Percentiles rank a stretch among this genome's conserved stretches.
These are phyloP conservation scores for Papilio polytes DNA, from an alignment of 1,140 invertebrate genomes.

Conservation along the genomic window DNA sequence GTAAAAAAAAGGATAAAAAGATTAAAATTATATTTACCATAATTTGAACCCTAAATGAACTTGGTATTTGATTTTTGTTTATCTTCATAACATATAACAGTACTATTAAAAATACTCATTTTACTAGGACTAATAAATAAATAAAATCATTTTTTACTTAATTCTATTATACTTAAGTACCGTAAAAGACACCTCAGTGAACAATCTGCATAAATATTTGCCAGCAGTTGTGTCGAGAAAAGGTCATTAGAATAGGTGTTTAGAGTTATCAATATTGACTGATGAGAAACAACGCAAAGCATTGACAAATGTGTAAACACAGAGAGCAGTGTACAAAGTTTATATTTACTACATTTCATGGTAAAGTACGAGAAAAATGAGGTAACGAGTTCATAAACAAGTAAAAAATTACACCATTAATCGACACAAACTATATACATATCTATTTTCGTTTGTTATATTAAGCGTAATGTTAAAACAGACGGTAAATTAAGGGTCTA, in stretches of 20 bases:
- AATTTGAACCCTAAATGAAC: too few species aligned
- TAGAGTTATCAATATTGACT: conserved; percentile 30
- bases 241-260: conserved; percentile 8
- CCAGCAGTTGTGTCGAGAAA: conserved; percentile 20
- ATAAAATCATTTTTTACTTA: background rate
- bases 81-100: too few species aligned
- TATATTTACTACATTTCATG: background rate
- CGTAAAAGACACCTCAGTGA: background rate
- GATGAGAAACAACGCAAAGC: conserved; percentile 30
- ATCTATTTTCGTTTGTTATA: too few species aligned
- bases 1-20: too few species aligned
- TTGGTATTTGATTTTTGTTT: too few species aligned
- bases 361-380: background rate
- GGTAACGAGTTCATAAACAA: background rate
- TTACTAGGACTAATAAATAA: background rate
- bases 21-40: too few species aligned
- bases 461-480: too few species aligned
- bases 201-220: conserved; percentile 3
- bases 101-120: background rate
- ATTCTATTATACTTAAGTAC: background rate
- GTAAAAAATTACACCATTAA: too few species aligned
- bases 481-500: too few species aligned
- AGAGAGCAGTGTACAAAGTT: background rate
- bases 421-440: too few species aligned
- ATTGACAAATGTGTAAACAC: background rate